These are phyloP conservation scores for Alentia gelatinosa DNA, from an alignment of 2,888 invertebrate species.

Conservation along the genomic window DNA sequence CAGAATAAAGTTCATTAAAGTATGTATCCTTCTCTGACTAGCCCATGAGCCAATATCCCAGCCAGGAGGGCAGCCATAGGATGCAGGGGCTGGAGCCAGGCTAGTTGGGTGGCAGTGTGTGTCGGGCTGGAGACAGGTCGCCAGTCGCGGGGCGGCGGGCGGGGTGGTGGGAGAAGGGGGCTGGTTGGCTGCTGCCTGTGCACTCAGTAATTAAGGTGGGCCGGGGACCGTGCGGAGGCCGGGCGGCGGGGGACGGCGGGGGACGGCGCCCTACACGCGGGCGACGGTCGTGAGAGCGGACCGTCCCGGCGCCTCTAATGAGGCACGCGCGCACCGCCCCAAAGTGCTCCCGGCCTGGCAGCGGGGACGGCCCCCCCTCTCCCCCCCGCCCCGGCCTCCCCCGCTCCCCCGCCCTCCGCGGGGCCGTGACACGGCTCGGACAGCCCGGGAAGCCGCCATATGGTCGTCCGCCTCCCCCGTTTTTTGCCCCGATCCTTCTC, in stretches of 20 bases:
- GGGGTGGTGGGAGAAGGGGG: no score
- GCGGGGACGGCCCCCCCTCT: not conserved
- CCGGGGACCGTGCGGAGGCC: not conserved
- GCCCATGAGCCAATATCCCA: no score
- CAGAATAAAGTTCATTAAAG: no score
- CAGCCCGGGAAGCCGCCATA: not conserved
- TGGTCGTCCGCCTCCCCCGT: not conserved
- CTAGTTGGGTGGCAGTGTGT: not conserved
- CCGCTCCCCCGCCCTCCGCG: not conserved
- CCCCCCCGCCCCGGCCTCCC: not conserved
- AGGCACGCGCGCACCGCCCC: not conserved
- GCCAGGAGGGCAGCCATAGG: no score
- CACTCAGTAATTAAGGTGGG: slow-evolving; percentile 15
- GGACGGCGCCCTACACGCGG: not conserved
- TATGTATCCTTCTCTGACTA: no score
- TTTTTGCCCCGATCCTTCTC: not conserved
- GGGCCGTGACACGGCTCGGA: not conserved
- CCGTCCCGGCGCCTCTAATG: not conserved
- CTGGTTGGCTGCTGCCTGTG: not conserved
- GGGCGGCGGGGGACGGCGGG: not conserved
- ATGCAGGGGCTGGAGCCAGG: no score
- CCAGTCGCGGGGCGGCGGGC: not conserved
- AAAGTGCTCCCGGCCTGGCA: not conserved
- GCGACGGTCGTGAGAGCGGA: not conserved
- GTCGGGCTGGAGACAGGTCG: not conserved